Percentiles rank a stretch among this genome's conserved stretches.
phyloP scores from a whole-genome alignment of 2,888 invertebrate genomes.

The Atherix ibis region DNA sequence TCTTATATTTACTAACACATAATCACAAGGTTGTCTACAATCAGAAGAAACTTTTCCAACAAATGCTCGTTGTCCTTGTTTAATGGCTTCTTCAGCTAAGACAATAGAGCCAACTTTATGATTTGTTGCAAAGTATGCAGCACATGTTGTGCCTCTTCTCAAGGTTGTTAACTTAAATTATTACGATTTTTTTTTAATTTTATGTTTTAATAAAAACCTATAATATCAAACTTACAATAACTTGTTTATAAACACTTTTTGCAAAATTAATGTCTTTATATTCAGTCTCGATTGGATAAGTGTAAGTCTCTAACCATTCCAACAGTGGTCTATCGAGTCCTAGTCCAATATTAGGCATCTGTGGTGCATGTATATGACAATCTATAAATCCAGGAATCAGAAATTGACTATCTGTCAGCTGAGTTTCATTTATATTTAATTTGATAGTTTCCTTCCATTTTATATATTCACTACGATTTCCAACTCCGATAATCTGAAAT shows the following conservation, averaged over 20 bases:
- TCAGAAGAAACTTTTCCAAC: constrained; percentile 60
- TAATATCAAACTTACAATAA: constrained; percentile 48
- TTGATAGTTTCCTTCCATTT: constrained; percentile 14
- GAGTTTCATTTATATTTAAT: constrained; percentile 12
- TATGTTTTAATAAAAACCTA: not conserved
- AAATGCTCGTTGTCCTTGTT: constrained; percentile 62
- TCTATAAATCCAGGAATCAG: constrained; percentile 80
- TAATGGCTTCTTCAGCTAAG: constrained; percentile 49
- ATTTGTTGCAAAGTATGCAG: constrained; percentile 74
- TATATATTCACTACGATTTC: constrained; percentile 20
- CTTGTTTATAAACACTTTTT: constrained; percentile 49
- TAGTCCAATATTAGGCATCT: constrained; percentile 71
- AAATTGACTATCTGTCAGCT: constrained; percentile 40
- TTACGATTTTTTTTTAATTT: not conserved
- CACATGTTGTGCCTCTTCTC: constrained; percentile 71
- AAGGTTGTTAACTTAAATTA: constrained; percentile 49
- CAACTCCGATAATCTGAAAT: constrained; percentile 32
- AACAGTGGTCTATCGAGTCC: constrained; percentile 65
- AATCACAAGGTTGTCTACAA: no score
- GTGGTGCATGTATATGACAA: constrained; percentile 80
- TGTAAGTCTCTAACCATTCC: constrained; percentile 74
- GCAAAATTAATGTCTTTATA: constrained; percentile 56
- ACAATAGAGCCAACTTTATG: constrained; percentile 52
- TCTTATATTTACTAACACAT: no score
- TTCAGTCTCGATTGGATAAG: constrained; percentile 65